Evolutionary conservation across 2,113 vertebrate species (phyloP).

Genomic region (Rhea pennata): DNA sequence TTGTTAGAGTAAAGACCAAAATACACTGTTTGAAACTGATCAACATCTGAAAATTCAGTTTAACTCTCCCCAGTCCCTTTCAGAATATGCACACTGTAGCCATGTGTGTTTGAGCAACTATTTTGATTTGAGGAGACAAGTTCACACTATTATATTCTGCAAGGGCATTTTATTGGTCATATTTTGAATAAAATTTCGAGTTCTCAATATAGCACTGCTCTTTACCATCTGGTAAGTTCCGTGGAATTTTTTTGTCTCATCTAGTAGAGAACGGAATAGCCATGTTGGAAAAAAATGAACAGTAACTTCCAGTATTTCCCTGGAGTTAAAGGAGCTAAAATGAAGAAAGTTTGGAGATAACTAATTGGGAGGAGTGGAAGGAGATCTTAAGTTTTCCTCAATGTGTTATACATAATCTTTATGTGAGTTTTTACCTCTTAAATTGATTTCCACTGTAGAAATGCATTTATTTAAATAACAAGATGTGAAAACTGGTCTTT

Average conservation of each 20-base stretch:
- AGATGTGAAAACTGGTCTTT: fast-evolving
- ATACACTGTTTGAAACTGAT: background rate
- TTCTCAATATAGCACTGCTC: background rate
- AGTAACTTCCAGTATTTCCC: no score
- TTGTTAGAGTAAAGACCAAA: conserved; percentile 75
- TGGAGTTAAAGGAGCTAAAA: fast-evolving
- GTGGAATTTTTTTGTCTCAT: fast-evolving
- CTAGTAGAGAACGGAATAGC: background rate
- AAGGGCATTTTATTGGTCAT: conserved; percentile 6
- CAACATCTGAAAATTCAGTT: background rate
- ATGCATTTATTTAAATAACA: fast-evolving
- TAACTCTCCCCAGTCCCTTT: no score
- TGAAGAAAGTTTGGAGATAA: background rate
- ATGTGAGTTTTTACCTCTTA: background rate
- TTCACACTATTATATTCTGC: background rate
- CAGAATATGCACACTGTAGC: fast-evolving
- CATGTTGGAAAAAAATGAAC: fast-evolving
- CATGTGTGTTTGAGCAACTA: background rate
- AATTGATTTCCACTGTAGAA: background rate
- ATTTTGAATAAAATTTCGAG: conserved; percentile 36
- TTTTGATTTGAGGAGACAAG: background rate
- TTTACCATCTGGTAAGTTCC: background rate
- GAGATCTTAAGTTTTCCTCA: no score
- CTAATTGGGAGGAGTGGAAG: background rate
- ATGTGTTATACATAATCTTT: background rate